phyloP scores from a whole-genome alignment of 1,140 invertebrate genomes.

The Trinorchestia longiramus region DNA sequence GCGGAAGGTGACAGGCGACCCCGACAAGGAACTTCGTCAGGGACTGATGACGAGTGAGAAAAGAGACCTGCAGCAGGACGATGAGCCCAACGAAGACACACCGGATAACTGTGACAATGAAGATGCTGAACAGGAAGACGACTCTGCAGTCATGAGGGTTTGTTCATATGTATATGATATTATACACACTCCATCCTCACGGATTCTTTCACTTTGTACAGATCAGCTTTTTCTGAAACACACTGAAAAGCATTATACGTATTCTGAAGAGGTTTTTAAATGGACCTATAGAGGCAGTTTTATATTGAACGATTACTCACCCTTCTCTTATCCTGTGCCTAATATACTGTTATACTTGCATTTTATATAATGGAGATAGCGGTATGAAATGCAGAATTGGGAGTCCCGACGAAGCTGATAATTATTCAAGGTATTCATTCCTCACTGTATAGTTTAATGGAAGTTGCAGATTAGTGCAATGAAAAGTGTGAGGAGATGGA shows the following conservation, averaged over 20 bases:
- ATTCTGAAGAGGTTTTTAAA: not conserved
- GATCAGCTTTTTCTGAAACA: not conserved
- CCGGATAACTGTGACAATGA: conserved; percentile 69
- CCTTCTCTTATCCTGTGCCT: no score
- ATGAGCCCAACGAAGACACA: conserved; percentile 72
- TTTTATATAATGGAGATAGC: no score
- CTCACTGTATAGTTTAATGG: no score
- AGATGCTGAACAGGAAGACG: conserved; percentile 71
- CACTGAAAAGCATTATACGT: not conserved
- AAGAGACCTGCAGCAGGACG: conserved; percentile 69
- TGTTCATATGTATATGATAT: not conserved
- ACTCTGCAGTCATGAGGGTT: not conserved
- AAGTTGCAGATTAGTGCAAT: no score
- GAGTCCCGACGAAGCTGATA: no score
- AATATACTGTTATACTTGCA: no score
- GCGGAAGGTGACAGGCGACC: conserved; percentile 74
- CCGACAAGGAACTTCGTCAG: conserved; percentile 76
- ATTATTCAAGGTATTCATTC: no score
- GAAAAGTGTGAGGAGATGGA: no score
- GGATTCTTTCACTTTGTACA: not conserved
- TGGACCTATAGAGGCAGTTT: not conserved
- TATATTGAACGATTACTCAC: not conserved
- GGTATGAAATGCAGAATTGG: no score
- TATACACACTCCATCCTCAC: not conserved
- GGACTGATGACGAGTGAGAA: conserved; percentile 75